Conservation (phyloP, 2,888 invertebrate species). For the Micropterix aruncella region DNA sequence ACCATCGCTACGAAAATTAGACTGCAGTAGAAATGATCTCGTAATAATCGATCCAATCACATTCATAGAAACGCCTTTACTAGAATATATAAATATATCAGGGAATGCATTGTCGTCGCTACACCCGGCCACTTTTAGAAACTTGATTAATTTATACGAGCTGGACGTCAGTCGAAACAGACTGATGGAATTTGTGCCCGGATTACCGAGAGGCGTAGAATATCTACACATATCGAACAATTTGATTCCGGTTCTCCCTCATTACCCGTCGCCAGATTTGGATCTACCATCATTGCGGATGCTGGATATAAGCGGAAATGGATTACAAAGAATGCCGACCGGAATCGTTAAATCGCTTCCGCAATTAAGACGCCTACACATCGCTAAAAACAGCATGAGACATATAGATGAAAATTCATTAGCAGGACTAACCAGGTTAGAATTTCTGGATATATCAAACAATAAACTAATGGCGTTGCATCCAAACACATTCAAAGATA, state of each 20-base stretch:
- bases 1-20: conserved; percentile 60
- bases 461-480: conserved; percentile 58
- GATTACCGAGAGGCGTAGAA: conserved; percentile 63
- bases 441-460: conserved; percentile 58
- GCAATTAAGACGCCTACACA: conserved; percentile 51
- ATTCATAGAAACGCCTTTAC: conserved; percentile 53
- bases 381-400: conserved; percentile 60
- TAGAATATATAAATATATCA: conserved; percentile 72
- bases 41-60: conserved; percentile 55
- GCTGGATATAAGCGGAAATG: conserved; percentile 62
- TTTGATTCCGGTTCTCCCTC: conserved; percentile 51
- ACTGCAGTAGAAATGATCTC: conserved; percentile 62
- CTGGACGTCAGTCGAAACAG: conserved; percentile 63
- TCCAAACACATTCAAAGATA: conserved; percentile 47
- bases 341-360: conserved; percentile 50
- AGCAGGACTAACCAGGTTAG: conserved; percentile 52
- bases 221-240: conserved; percentile 58
- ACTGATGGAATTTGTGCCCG: conserved; percentile 61
- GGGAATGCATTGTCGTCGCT: conserved; percentile 54
- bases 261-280: conserved; percentile 49
- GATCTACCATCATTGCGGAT: conserved; percentile 59
- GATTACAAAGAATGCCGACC: conserved; percentile 52
- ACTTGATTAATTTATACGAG: conserved; percentile 61
- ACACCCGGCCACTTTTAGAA: conserved; percentile 64
- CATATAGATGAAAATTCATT: conserved; percentile 56